Base-by-base conservation (phyloP, 2,797 vertebrate species). In the Phrynocephalus vlangalii region DNA sequence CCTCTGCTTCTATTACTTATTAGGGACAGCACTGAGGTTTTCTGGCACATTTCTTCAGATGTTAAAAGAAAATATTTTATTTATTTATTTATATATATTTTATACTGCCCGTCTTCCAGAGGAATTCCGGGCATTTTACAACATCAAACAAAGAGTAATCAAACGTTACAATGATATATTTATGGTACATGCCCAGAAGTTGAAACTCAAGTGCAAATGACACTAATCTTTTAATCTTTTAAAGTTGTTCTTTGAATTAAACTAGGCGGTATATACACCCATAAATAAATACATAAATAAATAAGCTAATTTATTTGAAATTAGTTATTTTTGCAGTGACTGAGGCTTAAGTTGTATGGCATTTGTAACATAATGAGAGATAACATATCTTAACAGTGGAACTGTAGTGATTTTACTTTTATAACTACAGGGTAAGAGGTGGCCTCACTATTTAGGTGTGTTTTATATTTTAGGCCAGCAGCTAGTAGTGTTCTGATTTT, bases 1-100 rank as follows among this genome's bases (percentile, higher is more conserved):
- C 81, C 76, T 79, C 81, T 83, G 68, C 50, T 77, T 50, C 70
- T 84, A 26, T 75, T 52, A 60, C n/a, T 81, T 56, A 80, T 81
- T 56, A 80, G 8, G 75, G 86, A 80, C 16, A 38, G 18, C 13
- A 68, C 22, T 38, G 24, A 67, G 38, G 15, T 18, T 67, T 86
- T 67, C 24, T 60, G 60, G 9, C 2, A 79, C 63, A 30, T 72
- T 44, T 63, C 22, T 24, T n/a, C 44, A 66, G 66, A 79, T 79
- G 56, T 10, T 22, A 33, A 38, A 75, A 70, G 63, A 13, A 33
- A 33, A 33, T 33, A 33, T 33, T 33, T 33, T 33, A 33, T 33
- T 33, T 33, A 33, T 33, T 33, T 33, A 33, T 33, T 33, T 33
- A 33, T 33, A 2, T 33, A 33, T 2, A 33, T 2, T 33, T 33